Base-by-base conservation (phyloP, 2,113 vertebrate genomes). In the Entomyzon cyanotis region DNA sequence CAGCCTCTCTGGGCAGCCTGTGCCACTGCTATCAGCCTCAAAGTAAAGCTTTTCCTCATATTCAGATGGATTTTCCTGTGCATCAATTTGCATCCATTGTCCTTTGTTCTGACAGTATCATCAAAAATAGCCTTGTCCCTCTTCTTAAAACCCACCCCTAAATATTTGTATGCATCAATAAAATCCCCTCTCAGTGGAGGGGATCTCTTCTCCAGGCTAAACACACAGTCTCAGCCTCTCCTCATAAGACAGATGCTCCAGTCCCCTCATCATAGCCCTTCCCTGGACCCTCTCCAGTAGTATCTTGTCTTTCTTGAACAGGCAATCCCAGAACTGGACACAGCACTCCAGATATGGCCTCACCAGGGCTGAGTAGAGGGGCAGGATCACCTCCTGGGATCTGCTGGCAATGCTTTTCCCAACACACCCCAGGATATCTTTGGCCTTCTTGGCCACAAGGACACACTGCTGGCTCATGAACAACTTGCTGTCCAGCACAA, bases 61-160 rank as follows among this genome's bases (percentile, higher is more conserved):
- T 69, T 69, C 30, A 62, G 25, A 31, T 18, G 24, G 30, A 35
- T 55, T 5, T 21, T 76, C 25, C n/a, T 47, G 20, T 27, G 11
- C 30, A 55, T 25, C 41, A 19, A 10, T 75, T 60, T 62, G 21
- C 30, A 75, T 25, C 20, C n/a, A 18, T 47, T 60, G 15, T 3
- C 25, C 21, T 69, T 55, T 55, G 35, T 20, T 53, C 47, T 69
- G 47, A 33, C 13, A 63, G 25, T 15, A 42, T 28, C 25, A 23
- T 2, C 5, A 3, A 49, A 55, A 47, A 47, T 7, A 39, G 9
- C 53, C n/a, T 68, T 1, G 0, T 30, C 16, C 17, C 69, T 47
- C 21, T 14, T 42, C 30, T 31, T 41, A 25, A 41, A 11, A 27
- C 6, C 7, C 0, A 0, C 10, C n/a, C 8, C 62, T 55, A 31